phyloP scores from a whole-genome alignment of 1,140 invertebrate species.

The Grapholita molesta region DNA sequence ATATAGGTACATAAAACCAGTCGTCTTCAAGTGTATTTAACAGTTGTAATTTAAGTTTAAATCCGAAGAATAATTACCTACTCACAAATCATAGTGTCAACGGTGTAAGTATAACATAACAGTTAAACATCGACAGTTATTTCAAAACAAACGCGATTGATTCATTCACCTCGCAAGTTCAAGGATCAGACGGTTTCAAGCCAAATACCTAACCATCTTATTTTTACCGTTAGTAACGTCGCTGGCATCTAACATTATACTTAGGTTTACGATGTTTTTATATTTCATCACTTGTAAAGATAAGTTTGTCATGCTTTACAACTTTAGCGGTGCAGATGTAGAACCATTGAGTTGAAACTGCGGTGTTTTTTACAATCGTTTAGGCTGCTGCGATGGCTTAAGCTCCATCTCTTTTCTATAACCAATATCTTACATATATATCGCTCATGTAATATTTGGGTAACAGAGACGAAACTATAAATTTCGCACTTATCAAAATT shows the following conservation, averaged over 20 bases:
- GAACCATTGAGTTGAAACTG: neutral
- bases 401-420: no score
- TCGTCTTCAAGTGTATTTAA: no score
- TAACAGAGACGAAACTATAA: no score
- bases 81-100: neutral
- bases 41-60: no score
- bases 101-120: neutral
- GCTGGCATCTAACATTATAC: neutral
- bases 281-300: neutral
- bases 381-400: no score
- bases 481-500: neutral
- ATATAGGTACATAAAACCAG: no score
- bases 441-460: no score
- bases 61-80: neutral
- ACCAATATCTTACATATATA: no score
- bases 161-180: conserved; percentile 7
- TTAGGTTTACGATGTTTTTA: neutral
- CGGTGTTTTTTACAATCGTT: neutral
- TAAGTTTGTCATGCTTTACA: neutral
- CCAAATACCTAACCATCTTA: neutral
- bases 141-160: neutral
- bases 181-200: neutral
- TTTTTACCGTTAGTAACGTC: neutral
- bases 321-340: neutral
- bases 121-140: neutral